A percentile compares a stretch with the other conserved stretches of the same genome.
Conservation (phyloP, 2,113 vertebrate genomes). For the Scomber japonicus region DNA sequence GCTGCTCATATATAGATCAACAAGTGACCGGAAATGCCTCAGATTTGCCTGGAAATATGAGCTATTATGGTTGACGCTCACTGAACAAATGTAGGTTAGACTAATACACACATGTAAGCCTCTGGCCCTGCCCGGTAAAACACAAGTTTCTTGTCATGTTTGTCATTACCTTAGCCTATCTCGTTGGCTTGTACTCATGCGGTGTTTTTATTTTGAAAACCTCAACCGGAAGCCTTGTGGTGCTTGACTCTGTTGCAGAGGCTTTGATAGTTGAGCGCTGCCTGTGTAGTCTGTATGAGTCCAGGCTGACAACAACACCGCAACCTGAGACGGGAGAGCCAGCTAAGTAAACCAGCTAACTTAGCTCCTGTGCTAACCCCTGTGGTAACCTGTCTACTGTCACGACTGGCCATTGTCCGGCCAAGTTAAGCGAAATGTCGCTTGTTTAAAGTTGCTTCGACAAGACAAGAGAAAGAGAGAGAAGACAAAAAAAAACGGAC, state of each 20-base stretch:
- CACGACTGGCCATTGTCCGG: not conserved
- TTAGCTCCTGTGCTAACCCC: slow-evolving; percentile 55
- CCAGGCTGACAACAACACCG: slow-evolving; percentile 77
- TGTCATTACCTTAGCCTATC: too few relatives aligned
- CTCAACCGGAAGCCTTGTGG: fast-evolving
- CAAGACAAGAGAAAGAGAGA: not conserved
- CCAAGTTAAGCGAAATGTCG: not conserved
- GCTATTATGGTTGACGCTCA: not conserved
- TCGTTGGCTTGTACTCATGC: too few relatives aligned
- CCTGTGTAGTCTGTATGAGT: slow-evolving; percentile 19
- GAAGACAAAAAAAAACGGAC: not conserved
- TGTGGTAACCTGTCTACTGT: slow-evolving; percentile 9
- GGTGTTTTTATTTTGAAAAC: slow-evolving; percentile 12
- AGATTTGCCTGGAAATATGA: not conserved
- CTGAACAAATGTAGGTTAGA: not conserved
- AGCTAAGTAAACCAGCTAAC: slow-evolving; percentile 67
- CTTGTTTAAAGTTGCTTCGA: slow-evolving; percentile 31
- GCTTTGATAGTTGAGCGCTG: slow-evolving; percentile 37
- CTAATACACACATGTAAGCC: not conserved
- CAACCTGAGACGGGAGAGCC: slow-evolving; percentile 79
- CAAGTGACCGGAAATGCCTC: slow-evolving; percentile 23
- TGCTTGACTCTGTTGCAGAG: not conserved
- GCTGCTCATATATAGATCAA: not conserved
- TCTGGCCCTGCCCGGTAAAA: too few relatives aligned
- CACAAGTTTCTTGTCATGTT: not conserved